Base-by-base conservation (phyloP, 2,113 vertebrate genomes). In the Montifringilla adamsi region DNA sequence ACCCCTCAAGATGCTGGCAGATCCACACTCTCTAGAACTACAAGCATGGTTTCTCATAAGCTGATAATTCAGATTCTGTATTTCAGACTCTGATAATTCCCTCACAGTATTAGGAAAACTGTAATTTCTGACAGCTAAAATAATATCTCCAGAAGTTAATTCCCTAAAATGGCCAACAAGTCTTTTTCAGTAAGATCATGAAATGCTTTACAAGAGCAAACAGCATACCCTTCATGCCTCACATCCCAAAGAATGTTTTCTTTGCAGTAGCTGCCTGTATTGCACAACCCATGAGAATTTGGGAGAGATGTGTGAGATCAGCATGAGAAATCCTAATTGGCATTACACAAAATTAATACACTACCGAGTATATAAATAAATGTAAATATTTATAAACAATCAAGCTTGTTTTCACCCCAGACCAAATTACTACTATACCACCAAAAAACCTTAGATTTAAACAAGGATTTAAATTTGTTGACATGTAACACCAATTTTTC, bases 161-260 rank as follows among this genome's bases (percentile, higher is more conserved):
- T 89, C 63, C 89, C 91, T 68, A 93, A 95, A 94, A 91, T 66
- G 81, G 77, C 62, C 66, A 94, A 28, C 30, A 26, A 69, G 62
- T 10, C 23, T 55, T 88, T 92, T 89, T 91, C 87, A 79, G 41
- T 49, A 94, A 59, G 39, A 91, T 33, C 76, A 68, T 73, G n/a
- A 91, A 87, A 84, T 68, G n/a, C 60, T 67, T 78, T 18, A 33
- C 55, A 85, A 52, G 22, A 88, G 68, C 50, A 76, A 92, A 77
- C 64, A 60, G n/a, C 84, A 94, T 52, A 63, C 81, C 58, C 68
- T 81, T 89, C 89, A 79, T 91, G 53, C 87, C 44, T 94, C 74
- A 56, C 1, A 0, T 56, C 91, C 74, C 87, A 82, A 43, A 85
- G 78, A 87, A 91, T 75, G 63, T 69, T 87, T 87, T 76, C 85